These are phyloP conservation scores for Elysia chlorotica DNA, from an alignment of 1,140 invertebrate genomes.

Conservation along the genomic window DNA sequence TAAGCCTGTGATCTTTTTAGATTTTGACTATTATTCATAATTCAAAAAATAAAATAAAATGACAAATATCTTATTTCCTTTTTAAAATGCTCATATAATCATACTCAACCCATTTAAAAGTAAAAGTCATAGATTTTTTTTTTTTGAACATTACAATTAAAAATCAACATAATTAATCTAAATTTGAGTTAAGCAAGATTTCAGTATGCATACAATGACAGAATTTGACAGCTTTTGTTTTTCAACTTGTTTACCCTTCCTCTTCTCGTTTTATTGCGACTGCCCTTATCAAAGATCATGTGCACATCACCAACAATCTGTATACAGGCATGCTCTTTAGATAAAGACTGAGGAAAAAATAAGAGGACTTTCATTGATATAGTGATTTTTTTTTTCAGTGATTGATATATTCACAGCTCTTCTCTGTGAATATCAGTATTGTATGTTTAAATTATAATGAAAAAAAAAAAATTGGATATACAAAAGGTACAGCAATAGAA, in stretches of 20 bases:
- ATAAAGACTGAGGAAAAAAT: slow-evolving; percentile 34
- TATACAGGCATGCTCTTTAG: slow-evolving; percentile 55
- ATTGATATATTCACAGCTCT: too few relatives aligned
- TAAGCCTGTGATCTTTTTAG: neutral
- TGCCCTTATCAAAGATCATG: slow-evolving; percentile 53
- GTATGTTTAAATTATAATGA: too few relatives aligned
- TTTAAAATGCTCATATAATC: neutral
- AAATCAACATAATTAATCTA: neutral
- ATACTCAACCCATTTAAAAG: neutral
- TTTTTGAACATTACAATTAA: too few relatives aligned
- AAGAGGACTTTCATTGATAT: too few relatives aligned
- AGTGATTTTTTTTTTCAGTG: too few relatives aligned
- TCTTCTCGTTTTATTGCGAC: slow-evolving; percentile 52
- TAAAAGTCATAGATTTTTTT: neutral
- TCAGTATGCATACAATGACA: neutral
- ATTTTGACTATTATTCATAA: too few relatives aligned
- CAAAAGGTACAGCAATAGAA: neutral
- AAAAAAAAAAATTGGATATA: too few relatives aligned
- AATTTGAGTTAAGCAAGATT: neutral
- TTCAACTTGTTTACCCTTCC: slow-evolving; percentile 40
- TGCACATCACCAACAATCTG: slow-evolving; percentile 43
- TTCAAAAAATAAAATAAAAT: neutral
- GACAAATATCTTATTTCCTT: neutral
- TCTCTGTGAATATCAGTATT: too few relatives aligned
- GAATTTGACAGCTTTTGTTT: too few relatives aligned